Base-by-base conservation (phyloP, 2,797 vertebrate genomes). In the Tangara arthus region DNA sequence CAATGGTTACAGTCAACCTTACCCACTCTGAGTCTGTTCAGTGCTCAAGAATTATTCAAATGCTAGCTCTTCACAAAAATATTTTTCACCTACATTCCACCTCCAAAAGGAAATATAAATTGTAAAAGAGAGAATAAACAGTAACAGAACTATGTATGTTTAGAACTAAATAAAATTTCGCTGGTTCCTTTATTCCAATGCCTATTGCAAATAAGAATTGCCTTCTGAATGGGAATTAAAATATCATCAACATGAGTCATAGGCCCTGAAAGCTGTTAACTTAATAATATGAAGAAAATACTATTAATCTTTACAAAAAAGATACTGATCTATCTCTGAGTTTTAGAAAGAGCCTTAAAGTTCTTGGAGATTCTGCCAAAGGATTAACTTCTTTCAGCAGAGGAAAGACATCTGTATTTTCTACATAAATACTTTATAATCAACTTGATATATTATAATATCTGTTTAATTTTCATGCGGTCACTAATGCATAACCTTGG, bases 171-270 rank as follows among this genome's bases (percentile, higher is more conserved):
- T 22, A 46, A 90, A 72, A 73, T 79, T 73, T 81, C 90, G 19
- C 55, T 89, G 75, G 50, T 64, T 95, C 68, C 75, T 93, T 83
- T 17, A 94, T 94, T 92, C 91, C 72, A 80, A 71, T 89, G 84
- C 64, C 56, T 94, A 91, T 76, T 95, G 81, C 60, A 90, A 94
- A 84, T 85, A 82, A 96, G 82, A 96, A 94, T 90, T 95, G 41
- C 77, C 28, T 94, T 94, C 73, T 97, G 96, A 97, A 96, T 83
- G 89, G 66, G 79, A 96, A 97, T 95, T 96, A 95, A 97, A 97
- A 97, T 96, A 97, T 88, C 97, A 98, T 98, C 85, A 97, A 97
- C 90, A 98, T 98, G 95, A 98, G 93, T 96, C 89, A 97, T 50
- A 94, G 80, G 59, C 89, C 68, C 44, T 50, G 80, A 96, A 96